Conservation (phyloP, 2,888 invertebrate genomes). For the Crocallis elinguaria region DNA sequence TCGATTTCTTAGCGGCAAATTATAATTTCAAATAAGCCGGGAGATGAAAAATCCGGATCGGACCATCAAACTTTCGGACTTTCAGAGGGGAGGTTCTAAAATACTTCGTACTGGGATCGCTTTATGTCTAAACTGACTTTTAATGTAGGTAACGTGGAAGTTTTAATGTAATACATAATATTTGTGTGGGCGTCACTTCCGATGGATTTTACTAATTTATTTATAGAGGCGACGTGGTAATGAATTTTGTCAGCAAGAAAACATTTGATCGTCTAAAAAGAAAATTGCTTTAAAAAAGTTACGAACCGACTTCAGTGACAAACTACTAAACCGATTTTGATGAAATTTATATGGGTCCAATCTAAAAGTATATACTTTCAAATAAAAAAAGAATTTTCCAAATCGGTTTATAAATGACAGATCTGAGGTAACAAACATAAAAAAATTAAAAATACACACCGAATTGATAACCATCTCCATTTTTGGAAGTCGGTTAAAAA, state of each 20-base stretch:
- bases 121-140: conserved; percentile 74
- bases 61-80: conserved; percentile 75
- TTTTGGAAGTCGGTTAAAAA: no score
- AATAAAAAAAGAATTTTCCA: no score
- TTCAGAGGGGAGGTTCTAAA: conserved; percentile 35
- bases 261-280: conserved; percentile 4
- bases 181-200: conserved; percentile 48
- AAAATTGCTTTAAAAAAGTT: background rate
- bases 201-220: conserved; percentile 39
- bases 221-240: conserved; percentile 31
- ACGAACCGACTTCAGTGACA: no score
- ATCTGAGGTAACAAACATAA: no score
- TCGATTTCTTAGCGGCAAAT: conserved; percentile 76
- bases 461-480: no score
- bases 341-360: no score
- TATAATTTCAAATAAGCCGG: conserved; percentile 82
- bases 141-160: conserved; percentile 67
- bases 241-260: conserved; percentile 38
- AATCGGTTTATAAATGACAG: no score
- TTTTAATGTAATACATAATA: conserved; percentile 62
- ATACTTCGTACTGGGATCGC: conserved; percentile 56
- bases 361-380: no score
- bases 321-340: no score
- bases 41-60: conserved; percentile 82
- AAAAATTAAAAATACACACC: no score